Conservation (phyloP, 2,113 vertebrate genomes). For the Pyrgilauda ruficollis region DNA sequence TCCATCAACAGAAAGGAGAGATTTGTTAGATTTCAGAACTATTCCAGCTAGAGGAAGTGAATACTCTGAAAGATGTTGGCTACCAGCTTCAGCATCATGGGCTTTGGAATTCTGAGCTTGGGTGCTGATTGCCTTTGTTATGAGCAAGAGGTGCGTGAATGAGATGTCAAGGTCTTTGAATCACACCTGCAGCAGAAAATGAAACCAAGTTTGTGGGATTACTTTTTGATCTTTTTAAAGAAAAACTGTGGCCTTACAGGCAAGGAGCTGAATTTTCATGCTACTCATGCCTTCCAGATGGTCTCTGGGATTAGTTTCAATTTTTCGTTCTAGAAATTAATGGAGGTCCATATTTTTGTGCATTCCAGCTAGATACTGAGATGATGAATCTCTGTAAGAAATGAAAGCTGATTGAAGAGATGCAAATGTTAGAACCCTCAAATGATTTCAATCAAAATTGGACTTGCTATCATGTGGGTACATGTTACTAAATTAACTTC, state of each 20-base stretch:
- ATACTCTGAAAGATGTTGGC: neutral
- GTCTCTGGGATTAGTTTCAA: slow-evolving; percentile 28
- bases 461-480: slow-evolving; percentile 47
- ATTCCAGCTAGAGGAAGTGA: neutral
- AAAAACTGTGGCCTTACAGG: neutral
- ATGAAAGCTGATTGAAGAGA: slow-evolving; percentile 59
- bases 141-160: neutral
- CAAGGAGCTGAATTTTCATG: slow-evolving; percentile 17
- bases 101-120: neutral
- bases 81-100: neutral
- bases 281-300: slow-evolving; percentile 17
- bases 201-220: neutral
- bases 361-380: slow-evolving; percentile 12
- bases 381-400: slow-evolving; percentile 28
- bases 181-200: neutral
- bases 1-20: neutral
- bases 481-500: slow-evolving; percentile 62
- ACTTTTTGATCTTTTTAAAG: neutral
- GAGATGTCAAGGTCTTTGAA: neutral
- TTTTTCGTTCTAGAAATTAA: slow-evolving; percentile 34
- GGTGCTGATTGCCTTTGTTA: fast-evolving
- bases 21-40: neutral
- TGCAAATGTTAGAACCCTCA: slow-evolving; percentile 54
- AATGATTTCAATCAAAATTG: slow-evolving; percentile 63
- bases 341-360: slow-evolving; percentile 24